Conservation (phyloP, 2,113 vertebrate species). For the Sphaerodactylus townsendi region DNA sequence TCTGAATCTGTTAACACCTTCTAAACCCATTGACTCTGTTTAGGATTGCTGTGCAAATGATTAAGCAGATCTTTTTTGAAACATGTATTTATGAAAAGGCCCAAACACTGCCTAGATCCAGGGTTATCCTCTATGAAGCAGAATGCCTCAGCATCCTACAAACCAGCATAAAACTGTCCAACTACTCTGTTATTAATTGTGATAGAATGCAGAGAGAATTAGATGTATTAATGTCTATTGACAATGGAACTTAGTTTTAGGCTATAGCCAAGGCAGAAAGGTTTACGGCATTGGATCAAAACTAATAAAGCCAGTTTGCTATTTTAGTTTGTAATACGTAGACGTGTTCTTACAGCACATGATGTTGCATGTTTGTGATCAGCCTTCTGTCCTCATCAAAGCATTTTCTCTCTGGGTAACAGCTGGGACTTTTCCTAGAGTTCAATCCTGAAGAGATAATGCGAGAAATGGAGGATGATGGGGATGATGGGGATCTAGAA, state of each 20-base stretch:
- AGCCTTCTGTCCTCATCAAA: constrained; percentile 20
- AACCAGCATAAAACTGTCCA: not conserved
- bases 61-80: not conserved
- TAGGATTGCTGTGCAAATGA: not conserved
- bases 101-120: not conserved
- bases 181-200: not conserved
- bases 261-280: not conserved
- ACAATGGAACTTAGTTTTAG: not conserved
- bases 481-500: constrained; percentile 87
- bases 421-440: constrained; percentile 93
- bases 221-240: too few species aligned
- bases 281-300: not conserved
- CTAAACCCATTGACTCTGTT: too few species aligned
- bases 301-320: not conserved
- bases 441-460: constrained; percentile 87
- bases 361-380: not conserved
- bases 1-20: too few species aligned
- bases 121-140: not conserved
- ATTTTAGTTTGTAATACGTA: not conserved
- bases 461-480: constrained; percentile 74
- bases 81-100: not conserved
- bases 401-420: constrained; percentile 24
- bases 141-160: not conserved
- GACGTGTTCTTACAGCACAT: not conserved
- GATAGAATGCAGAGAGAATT: not conserved